phyloP scores from a whole-genome alignment of 2,797 vertebrate genomes.

The Oophaga sylvatica region DNA sequence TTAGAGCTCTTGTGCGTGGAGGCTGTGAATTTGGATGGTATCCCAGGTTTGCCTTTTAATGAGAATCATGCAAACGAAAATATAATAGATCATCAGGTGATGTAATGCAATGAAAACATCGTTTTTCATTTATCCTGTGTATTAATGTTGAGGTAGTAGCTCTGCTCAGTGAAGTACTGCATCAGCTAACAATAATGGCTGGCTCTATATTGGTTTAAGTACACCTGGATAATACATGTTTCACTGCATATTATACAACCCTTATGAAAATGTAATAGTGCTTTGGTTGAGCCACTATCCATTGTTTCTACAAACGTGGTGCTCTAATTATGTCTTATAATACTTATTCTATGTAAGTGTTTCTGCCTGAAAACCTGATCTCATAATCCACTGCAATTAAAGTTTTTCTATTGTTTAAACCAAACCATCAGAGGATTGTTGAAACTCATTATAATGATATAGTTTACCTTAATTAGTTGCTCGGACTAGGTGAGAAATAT shows the following conservation, averaged over 20 bases:
- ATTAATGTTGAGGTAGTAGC: constrained; percentile 48
- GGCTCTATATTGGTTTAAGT: constrained; percentile 43
- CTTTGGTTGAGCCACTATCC: constrained; percentile 34
- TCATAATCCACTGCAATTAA: constrained; percentile 47
- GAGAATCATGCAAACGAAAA: constrained; percentile 49
- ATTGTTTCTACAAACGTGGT: constrained; percentile 42
- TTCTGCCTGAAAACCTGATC: constrained; percentile 31
- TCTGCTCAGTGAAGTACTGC: constrained; percentile 47
- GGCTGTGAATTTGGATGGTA: constrained; percentile 48
- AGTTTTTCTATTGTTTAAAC: constrained; percentile 39
- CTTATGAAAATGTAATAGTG: constrained; percentile 52
- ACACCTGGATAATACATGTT: constrained; percentile 43
- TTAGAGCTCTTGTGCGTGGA: constrained; percentile 17
- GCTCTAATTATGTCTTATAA: constrained; percentile 37
- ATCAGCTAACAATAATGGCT: constrained; percentile 49
- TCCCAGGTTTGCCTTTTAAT: constrained; percentile 54
- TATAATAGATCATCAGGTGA: constrained; percentile 55
- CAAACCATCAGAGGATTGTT: neutral
- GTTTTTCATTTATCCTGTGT: constrained; percentile 45
- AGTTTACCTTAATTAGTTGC: neutral
- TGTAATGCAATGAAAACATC: constrained; percentile 51
- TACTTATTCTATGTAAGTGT: constrained; percentile 42
- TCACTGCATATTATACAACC: constrained; percentile 43
- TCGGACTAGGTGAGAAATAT: neutral
- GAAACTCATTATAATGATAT: constrained; percentile 18